Percentiles rank a stretch among this genome's conserved stretches.
These are phyloP conservation scores for Ormyrus nitidulus DNA, from an alignment of 2,888 invertebrate genomes.

Conservation along the genomic window DNA sequence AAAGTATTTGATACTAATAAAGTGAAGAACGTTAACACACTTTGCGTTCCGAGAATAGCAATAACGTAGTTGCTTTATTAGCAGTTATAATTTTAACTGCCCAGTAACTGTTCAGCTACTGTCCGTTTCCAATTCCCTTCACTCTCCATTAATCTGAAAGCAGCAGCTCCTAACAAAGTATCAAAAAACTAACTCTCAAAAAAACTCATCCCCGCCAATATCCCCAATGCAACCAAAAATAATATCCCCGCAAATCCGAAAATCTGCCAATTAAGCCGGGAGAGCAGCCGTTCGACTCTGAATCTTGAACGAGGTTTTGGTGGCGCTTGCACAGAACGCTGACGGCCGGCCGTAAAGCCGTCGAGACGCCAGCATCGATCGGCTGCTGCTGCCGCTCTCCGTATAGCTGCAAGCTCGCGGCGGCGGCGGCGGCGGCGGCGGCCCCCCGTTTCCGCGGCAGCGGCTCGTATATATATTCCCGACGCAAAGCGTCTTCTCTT, in stretches of 20 bases:
- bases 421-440: not conserved
- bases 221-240: not conserved
- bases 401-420: not conserved
- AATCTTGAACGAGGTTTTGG: constrained; percentile 11
- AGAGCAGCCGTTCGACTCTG: not conserved
- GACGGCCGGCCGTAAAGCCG: constrained; percentile 38
- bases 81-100: no score
- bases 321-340: not conserved
- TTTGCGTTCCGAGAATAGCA: no score
- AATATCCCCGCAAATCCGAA: not conserved
- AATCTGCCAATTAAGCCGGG: constrained; percentile 4
- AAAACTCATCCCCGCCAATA: no score
- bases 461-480: no score
- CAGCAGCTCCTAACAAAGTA: no score
- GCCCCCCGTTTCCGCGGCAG: not conserved
- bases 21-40: no score
- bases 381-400: constrained; percentile 60
- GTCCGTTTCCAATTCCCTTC: no score
- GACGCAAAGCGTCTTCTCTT: constrained; percentile 12
- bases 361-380: constrained; percentile 63
- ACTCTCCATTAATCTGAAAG: no score
- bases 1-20: no score
- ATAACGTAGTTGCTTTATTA: no score
- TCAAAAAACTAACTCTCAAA: no score
- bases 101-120: no score